These are phyloP conservation scores for Piezodorus guildinii DNA, from an alignment of 1,140 invertebrate genomes.

Conservation along the genomic window DNA sequence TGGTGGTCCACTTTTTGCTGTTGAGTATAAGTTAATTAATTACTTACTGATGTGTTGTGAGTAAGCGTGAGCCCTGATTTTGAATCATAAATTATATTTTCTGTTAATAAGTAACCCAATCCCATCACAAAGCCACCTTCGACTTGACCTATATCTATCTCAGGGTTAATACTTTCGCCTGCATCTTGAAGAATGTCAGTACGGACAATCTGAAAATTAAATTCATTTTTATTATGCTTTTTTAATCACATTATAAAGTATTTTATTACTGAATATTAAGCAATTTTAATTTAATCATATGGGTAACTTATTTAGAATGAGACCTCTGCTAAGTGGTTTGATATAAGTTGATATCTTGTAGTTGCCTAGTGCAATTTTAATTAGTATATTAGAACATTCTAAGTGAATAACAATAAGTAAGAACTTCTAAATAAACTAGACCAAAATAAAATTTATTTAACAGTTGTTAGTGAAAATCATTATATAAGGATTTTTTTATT, in stretches of 20 bases:
- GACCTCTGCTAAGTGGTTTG: too few species aligned
- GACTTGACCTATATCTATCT: constrained; percentile 73
- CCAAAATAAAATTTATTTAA: too few species aligned
- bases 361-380: too few species aligned
- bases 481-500: too few species aligned
- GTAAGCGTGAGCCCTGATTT: constrained; percentile 55
- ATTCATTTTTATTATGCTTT: not conserved
- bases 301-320: too few species aligned
- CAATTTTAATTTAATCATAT: too few species aligned
- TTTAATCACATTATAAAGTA: too few species aligned
- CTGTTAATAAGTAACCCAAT: constrained; percentile 65
- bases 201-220: constrained; percentile 38
- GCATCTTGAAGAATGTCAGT: constrained; percentile 66
- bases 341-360: too few species aligned
- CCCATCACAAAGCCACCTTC: constrained; percentile 84
- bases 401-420: not conserved
- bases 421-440: not conserved
- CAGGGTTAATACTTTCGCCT: constrained; percentile 60
- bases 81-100: constrained; percentile 55
- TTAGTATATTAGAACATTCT: not conserved
- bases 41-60: constrained; percentile 58
- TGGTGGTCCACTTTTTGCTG: too few species aligned
- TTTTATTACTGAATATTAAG: not conserved
- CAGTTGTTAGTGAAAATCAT: too few species aligned
- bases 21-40: too few species aligned